Conservation (phyloP, 2,888 invertebrate genomes). For the Drosophila nr. perissopoda region DNA sequence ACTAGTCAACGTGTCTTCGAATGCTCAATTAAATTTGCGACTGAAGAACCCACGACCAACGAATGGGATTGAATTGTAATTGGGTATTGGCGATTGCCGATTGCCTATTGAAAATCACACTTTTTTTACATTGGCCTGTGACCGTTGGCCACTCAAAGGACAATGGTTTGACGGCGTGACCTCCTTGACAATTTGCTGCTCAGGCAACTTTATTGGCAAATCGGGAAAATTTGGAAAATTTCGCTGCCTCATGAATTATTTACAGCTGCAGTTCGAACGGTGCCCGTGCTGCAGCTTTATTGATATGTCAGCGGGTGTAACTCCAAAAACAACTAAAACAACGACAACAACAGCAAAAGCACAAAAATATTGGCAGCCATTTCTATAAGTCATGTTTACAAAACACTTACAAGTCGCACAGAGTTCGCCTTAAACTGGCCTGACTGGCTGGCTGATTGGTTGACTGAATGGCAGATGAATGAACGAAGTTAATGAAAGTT, state of each 20-base stretch:
- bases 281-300: conserved; percentile 12
- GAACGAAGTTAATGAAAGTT: conserved; percentile 72
- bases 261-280: conserved; percentile 31
- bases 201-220: conserved; percentile 26
- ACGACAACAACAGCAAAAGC: not conserved
- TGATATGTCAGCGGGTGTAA: conserved; percentile 25
- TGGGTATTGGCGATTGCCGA: conserved; percentile 43
- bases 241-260: conserved; percentile 53
- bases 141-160: conserved; percentile 23
- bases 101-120: conserved; percentile 14
- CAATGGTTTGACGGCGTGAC: conserved; percentile 6
- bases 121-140: conserved; percentile 60
- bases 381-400: conserved; percentile 72
- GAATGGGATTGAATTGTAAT: conserved; percentile 77
- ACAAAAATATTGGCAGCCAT: conserved; percentile 59
- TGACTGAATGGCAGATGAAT: conserved; percentile 55
- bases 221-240: conserved; percentile 18
- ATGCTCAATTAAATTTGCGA: conserved; percentile 82
- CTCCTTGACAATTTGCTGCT: conserved; percentile 38
- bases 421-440: conserved; percentile 6
- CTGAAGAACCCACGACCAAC: conserved; percentile 7
- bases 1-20: conserved; percentile 77
- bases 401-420: conserved; percentile 68
- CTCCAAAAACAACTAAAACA: conserved; percentile 11
- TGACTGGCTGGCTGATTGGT: conserved; percentile 35